Evolutionary conservation across 2,888 invertebrate genomes (phyloP).

Genomic region (Melitaea athalia): DNA sequence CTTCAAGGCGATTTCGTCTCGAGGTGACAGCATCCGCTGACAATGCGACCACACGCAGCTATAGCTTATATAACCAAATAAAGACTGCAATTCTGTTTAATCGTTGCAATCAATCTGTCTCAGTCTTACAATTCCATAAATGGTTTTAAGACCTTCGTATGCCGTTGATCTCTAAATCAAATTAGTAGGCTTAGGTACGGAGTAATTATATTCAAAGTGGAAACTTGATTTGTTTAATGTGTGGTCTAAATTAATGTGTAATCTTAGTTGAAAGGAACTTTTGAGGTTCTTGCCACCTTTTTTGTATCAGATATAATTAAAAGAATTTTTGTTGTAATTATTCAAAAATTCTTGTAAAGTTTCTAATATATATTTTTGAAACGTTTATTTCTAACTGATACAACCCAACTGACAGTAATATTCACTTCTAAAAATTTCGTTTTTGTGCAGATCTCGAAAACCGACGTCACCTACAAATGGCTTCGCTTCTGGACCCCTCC

Average conservation of each 20-base stretch:
- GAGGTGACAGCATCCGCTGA: conserved; percentile 32
- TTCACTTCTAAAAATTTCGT: background rate
- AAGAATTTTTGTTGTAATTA: too few species aligned
- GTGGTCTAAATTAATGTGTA: background rate
- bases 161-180: conserved; percentile 19
- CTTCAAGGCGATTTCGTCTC: conserved; percentile 33
- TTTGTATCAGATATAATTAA: too few species aligned
- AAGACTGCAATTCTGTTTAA: conserved; percentile 22
- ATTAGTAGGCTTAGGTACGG: background rate
- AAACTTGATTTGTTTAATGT: background rate
- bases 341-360: too few species aligned
- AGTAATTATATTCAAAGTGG: background rate
- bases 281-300: background rate
- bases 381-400: too few species aligned
- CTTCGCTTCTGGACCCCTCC: conserved; percentile 67
- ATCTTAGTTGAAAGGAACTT: background rate
- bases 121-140: conserved; percentile 27
- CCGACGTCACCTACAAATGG: conserved; percentile 68
- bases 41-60: conserved; percentile 31
- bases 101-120: conserved; percentile 26
- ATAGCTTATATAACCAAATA: conserved; percentile 37
- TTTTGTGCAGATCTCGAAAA: conserved; percentile 67
- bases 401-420: too few species aligned
- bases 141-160: conserved; percentile 29
- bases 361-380: too few species aligned